Percentiles rank a stretch among this genome's conserved stretches.
phyloP scores from a whole-genome alignment of 1,140 invertebrate genomes.

The Heliconius melpomene region DNA sequence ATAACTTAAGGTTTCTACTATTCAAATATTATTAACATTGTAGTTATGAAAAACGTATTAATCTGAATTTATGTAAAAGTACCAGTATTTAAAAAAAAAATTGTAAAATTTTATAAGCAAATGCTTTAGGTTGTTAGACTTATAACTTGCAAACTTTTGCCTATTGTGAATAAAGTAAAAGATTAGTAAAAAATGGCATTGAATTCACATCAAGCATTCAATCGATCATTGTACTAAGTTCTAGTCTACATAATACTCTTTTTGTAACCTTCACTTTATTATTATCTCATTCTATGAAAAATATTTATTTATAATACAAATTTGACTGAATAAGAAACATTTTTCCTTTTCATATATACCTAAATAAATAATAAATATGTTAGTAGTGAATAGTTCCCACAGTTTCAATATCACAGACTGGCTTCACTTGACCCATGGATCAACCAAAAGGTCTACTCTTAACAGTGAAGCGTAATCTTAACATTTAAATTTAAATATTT shows the following conservation, averaged over 20 bases:
- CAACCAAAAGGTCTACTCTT: slow-evolving; percentile 42
- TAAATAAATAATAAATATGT: neutral
- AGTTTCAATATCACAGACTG: slow-evolving; percentile 44
- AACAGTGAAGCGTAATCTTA: slow-evolving; percentile 8
- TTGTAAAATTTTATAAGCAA: neutral
- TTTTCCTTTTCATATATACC: neutral
- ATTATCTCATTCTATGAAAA: slow-evolving; percentile 3
- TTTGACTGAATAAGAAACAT: neutral
- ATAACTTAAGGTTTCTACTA: too few relatives aligned
- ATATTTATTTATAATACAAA: neutral
- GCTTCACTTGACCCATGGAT: slow-evolving; percentile 49
- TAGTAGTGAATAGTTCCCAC: slow-evolving; percentile 33
- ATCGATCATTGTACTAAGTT: slow-evolving; percentile 1
- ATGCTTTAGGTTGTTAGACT: neutral
- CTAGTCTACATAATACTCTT: slow-evolving; percentile 11
- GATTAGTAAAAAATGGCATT: slow-evolving; percentile 6
- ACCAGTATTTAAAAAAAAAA: neutral
- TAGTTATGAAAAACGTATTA: too few relatives aligned
- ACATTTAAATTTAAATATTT: slow-evolving; percentile 3
- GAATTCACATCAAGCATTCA: neutral
- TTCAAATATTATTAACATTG: too few relatives aligned
- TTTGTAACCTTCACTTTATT: neutral
- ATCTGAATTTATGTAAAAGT: too few relatives aligned
- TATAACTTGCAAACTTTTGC: neutral
- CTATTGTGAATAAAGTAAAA: neutral